A percentile compares a stretch with the other conserved stretches of the same genome.
Conservation (phyloP, 2,888 invertebrate species). For the Eupithecia insigniata region DNA sequence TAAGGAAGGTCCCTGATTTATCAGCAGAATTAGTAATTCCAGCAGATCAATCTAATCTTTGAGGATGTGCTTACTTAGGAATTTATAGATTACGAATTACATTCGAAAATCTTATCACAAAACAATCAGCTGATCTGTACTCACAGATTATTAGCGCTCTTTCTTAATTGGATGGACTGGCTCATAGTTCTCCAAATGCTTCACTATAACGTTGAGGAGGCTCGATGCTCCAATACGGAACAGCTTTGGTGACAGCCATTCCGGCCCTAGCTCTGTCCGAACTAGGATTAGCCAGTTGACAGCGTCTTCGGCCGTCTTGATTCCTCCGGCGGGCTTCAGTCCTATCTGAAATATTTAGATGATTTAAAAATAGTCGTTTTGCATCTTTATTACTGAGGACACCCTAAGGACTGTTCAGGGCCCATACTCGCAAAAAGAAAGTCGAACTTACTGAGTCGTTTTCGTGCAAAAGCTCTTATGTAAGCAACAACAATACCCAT, state of each 20-base stretch:
- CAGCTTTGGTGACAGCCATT: conserved; percentile 91
- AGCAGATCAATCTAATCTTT: not conserved
- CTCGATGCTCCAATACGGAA: conserved; percentile 98
- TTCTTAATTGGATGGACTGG: conserved; percentile 1
- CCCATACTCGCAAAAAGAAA: too few relatives aligned
- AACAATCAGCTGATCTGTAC: not conserved
- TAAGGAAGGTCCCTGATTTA: not conserved
- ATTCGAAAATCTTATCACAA: not conserved
- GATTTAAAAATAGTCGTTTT: not conserved
- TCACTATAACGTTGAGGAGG: conserved; percentile 91
- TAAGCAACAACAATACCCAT: too few relatives aligned
- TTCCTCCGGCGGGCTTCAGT: conserved; percentile 99
- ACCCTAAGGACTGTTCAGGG: too few relatives aligned
- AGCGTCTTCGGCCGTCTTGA: conserved; percentile 92
- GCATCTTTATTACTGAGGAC: not conserved
- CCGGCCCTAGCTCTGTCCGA: conserved; percentile 91
- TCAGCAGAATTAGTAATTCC: not conserved
- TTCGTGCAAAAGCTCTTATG: too few relatives aligned
- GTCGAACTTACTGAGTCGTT: too few relatives aligned
- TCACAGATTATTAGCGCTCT: not conserved
- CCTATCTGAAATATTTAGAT: conserved; percentile 87
- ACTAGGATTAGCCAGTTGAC: conserved; percentile 94
- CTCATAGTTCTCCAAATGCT: conserved; percentile 70
- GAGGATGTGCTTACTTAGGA: not conserved
- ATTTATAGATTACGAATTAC: not conserved